Base-by-base conservation (phyloP, 2,113 vertebrate species). In the Polyodon spathula region DNA sequence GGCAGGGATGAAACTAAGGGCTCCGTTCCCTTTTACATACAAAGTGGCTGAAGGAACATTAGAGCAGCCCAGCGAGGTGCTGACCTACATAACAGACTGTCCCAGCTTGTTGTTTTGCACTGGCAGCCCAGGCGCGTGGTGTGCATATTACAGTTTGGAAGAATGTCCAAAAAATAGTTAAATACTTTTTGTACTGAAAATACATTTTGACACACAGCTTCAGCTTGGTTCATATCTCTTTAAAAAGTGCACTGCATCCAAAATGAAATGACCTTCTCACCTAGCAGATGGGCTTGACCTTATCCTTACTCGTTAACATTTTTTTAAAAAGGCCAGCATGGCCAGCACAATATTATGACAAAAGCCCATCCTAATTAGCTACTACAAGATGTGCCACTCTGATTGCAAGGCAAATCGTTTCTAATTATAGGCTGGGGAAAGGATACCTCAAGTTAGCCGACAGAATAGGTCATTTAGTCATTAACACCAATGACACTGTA, bases 321-420 rank as follows among this genome's bases (percentile, higher is more conserved):
- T 37, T 60, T 71, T 67, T 71, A 72, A 75, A 73, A 71, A 65
- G n/a, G 69, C 51, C 55, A 56, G 54, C 17, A 54, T 55, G 63
- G 60, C 73, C 72, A 67, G 73, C 76, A 67, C 39, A 8, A 42
- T 63, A 40, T 37, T 40, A 14, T 14, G 51, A 62, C 38, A 64
- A 57, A 71, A 65, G 67, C 73, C 66, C 56, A 67, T 59, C 71
- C 71, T 81, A 77, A 78, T 81, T 76, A 81, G 68, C 64, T 56
- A 17, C 71, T 62, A 60, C 54, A 63, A 37, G 54, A 67, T 48
- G 17, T 71, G 76, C 76, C 76, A 73, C 71, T 73, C 15, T 38
- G 11, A 44, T 27, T 63, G 67, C 71, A 65, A 59, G 39, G 37
- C 39, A 56, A 51, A 39, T 16, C 54, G 14, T 56, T 48, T 43